These are phyloP conservation scores for Hyperopisus bebe DNA, from an alignment of 2,113 vertebrate genomes.

Conservation along the genomic window DNA sequence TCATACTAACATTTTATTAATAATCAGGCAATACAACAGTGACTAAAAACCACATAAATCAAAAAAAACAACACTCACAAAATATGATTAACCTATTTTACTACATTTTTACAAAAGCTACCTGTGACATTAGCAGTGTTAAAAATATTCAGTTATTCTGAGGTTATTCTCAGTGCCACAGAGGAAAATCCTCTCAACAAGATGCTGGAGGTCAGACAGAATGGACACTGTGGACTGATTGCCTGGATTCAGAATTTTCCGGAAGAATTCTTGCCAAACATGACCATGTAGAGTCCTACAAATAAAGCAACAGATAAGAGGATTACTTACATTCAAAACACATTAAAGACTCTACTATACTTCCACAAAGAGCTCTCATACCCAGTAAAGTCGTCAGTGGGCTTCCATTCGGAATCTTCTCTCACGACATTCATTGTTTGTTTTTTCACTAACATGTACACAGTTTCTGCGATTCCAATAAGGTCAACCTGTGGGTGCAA, in stretches of 20 bases:
- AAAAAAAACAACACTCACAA: neutral
- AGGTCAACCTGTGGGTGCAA: constrained; percentile 65
- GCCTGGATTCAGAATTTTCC: constrained; percentile 61
- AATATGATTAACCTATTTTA: neutral
- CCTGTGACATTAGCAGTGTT: neutral
- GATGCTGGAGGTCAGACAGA: constrained; percentile 56
- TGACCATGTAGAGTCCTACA: constrained; percentile 6
- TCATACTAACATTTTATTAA: neutral
- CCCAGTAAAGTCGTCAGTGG: constrained; percentile 18
- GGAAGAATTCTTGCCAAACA: constrained; percentile 65
- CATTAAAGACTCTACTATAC: neutral
- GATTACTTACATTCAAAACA: neutral
- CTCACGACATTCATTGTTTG: constrained; percentile 54
- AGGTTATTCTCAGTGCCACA: neutral
- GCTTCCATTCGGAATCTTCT: constrained; percentile 59
- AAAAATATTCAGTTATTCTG: neutral
- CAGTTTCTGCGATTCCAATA: constrained; percentile 69
- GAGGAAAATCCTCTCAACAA: constrained; percentile 44
- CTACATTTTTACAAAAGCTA: neutral
- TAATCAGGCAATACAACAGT: neutral
- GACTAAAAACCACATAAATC: constrained; percentile 4
- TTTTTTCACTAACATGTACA: constrained; percentile 63
- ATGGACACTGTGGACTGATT: constrained; percentile 52
- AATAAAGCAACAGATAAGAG: neutral
- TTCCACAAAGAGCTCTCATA: neutral